Base-by-base conservation (phyloP, 2,113 vertebrate genomes). In the Neopipo cinnamomea region DNA sequence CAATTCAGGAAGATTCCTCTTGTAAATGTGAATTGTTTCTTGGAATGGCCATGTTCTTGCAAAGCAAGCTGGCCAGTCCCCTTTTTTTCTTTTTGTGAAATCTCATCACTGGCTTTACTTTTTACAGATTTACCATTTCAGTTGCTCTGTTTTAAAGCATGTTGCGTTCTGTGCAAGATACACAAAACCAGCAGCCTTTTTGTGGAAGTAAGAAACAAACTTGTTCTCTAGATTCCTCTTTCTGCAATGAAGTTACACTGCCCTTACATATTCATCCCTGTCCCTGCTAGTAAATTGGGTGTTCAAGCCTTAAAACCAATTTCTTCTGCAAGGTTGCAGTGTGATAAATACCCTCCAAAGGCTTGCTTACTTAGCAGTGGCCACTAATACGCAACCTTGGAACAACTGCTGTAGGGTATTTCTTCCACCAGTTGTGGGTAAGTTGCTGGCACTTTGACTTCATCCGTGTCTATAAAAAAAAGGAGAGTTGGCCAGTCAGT, bases 401-500 rank as follows among this genome's bases (percentile, higher is more conserved):
- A 42, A 66, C n/a, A 37, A 12, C 50, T 46, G 66, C 67, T 71
- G 25, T 3, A 73, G 39, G 41, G 31, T 8, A 88, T 76, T 59
- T 66, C 58, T 58, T 76, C 44, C 41, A 58, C 3, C 24, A 23
- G 6, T 1, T 46, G 21, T 6, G 13, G 19, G 15, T 14, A 7
- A 61, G 6, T 12, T 55, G 56, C 49, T 63, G 52, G 30, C 14
- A 6, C 41, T 66, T 85, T 11, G 63, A 28, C n/a, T 90, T 66
- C n/a, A 24, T 33, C 68, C 3, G 0, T 12, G 18, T 22, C 39
- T 23, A 72, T 23, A 72, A 85, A 59, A 0, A 0, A 85, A 47
- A 7, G 2, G 21, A 61, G 37, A 67, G 37, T 4, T 33, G 46
- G 24, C 56, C 31, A 33, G 12, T 10, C n/a, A n/a, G 41, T 55